Base-by-base conservation (phyloP, 2,888 invertebrate genomes). In the Dryadula phaetusa region DNA sequence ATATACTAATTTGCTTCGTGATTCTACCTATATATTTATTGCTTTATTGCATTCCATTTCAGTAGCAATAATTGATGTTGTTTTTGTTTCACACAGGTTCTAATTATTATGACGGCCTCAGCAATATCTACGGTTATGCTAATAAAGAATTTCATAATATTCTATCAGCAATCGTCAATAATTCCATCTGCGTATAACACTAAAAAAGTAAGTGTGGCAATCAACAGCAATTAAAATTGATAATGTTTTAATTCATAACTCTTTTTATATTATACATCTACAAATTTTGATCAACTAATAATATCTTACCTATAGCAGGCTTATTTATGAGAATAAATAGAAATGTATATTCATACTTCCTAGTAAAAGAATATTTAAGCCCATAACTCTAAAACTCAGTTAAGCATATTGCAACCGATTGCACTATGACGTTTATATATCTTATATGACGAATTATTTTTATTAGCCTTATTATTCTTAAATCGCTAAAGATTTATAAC, bases 91-190 rank as follows among this genome's bases (percentile, higher is more conserved):
- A 22, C 4, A 44, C 14, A 60, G 60, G 16, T 60, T 14, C 42
- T 60, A 2, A 14, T 60, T 42, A 16, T 60, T 16, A 25, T 60
- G 18, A 44, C 28, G 14, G 16, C 44, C 7, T 60, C 44, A 28
- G 60, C 44, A 3, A 18, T 60, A 25, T 44, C 60, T 25, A 28
- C 28, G 28, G 28, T 60, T 60, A 60, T 44, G n/a, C 16, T 60
- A 14, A 42, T 60, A 28, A 44, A 44, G 16, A 60, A 42, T 44
- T 42, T 28, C 44, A 40, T 60, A 1, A 44, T 44, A 16, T 44
- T 60, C 18, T 60, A 20, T 18, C 14, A 18, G 12, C 8, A 60
- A 7, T 6, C 58, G n/a, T 37, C 53, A 6, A 14, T 34, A 14
- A 40, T 58, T 8, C 16, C 58, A 18, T 32, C 28, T 18, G 16